These are phyloP conservation scores for Bos javanicus DNA, from an alignment of 2,113 vertebrate species.

Conservation along the genomic window DNA sequence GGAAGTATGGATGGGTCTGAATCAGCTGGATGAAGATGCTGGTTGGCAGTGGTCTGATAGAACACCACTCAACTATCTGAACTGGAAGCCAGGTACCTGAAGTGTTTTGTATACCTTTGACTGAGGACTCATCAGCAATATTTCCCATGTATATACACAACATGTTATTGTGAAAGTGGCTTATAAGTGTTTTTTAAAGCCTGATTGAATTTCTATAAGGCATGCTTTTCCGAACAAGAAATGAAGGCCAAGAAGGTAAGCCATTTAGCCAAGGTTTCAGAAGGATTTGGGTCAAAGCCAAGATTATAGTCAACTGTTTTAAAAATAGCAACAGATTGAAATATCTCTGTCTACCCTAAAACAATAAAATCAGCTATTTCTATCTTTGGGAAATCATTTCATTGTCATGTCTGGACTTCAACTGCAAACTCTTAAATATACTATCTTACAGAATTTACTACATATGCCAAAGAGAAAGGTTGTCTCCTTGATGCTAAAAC, in stretches of 20 bases:
- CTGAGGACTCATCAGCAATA: not conserved
- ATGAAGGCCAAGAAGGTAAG: not conserved
- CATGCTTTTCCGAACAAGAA: not conserved
- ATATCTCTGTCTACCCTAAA: conserved; percentile 17
- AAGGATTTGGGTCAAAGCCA: not conserved
- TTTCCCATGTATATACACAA: not conserved
- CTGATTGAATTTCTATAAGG: not conserved
- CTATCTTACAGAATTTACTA: not conserved
- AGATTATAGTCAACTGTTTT: not conserved
- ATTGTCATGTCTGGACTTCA: not conserved
- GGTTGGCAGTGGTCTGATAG: conserved; percentile 97
- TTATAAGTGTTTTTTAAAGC: conserved; percentile 4
- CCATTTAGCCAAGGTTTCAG: not conserved
- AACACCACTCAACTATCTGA: conserved; percentile 85
- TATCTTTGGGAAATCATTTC: not conserved
- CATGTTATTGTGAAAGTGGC: not conserved
- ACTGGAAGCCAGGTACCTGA: conserved; percentile 87
- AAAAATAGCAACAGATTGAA: conserved; percentile 29
- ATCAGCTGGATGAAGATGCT: conserved; percentile 82
- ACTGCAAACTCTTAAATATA: not conserved
- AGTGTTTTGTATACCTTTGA: not conserved
- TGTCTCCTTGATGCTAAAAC: not conserved
- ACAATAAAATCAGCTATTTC: not conserved
- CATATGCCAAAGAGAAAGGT: not conserved
- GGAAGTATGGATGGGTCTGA: conserved; percentile 92